A percentile compares a stretch with the other conserved stretches of the same genome.
phyloP scores from a whole-genome alignment of 2,113 vertebrate genomes.

The Dicaeum eximium region DNA sequence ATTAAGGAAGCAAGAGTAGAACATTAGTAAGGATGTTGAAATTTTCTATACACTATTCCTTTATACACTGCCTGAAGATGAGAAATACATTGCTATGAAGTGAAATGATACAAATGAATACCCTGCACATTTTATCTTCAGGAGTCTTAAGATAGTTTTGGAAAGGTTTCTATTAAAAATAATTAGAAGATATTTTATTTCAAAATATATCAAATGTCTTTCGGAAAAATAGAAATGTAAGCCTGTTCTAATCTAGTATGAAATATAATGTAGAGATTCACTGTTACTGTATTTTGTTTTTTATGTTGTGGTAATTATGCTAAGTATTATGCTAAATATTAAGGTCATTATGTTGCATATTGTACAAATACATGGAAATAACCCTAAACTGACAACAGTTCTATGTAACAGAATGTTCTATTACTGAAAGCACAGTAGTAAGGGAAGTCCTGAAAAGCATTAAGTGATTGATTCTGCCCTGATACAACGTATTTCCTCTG shows the following conservation, averaged over 20 bases:
- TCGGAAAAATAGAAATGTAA: no score
- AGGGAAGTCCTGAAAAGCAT: background rate
- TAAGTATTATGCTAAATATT: no score
- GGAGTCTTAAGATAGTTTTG: background rate
- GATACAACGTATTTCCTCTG: background rate
- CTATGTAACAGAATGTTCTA: background rate
- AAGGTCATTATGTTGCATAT: no score
- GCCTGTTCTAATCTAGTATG: no score
- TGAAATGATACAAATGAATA: background rate
- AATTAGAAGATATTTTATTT: no score
- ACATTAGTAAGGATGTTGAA: background rate
- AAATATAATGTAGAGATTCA: no score
- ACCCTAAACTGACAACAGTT: no score
- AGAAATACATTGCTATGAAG: background rate
- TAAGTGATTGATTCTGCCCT: background rate
- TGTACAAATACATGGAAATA: no score
- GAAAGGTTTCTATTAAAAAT: background rate
- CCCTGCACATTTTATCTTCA: background rate
- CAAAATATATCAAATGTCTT: no score
- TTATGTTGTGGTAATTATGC: no score
- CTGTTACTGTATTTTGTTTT: no score
- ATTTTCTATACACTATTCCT: background rate
- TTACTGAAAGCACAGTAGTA: background rate
- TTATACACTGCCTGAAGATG: background rate
- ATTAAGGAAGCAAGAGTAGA: background rate